Evolutionary conservation across 1,140 invertebrate species (phyloP).

Genomic region (Drosophila tsacasi): DNA sequence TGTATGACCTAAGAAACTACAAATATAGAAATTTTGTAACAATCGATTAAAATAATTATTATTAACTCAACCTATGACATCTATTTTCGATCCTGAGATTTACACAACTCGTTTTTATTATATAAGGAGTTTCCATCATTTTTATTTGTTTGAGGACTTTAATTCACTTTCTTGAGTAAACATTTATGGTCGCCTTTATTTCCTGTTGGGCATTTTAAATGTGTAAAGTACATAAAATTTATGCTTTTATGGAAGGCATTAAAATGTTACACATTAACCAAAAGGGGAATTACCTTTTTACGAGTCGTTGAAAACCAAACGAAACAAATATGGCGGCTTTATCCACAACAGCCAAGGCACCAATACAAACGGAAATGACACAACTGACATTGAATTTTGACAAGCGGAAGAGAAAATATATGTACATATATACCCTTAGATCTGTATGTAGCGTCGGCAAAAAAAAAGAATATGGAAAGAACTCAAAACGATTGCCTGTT

Average conservation of each 20-base stretch:
- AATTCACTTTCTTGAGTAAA: constrained; percentile 29
- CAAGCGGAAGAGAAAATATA: constrained; percentile 49
- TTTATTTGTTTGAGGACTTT: constrained; percentile 35
- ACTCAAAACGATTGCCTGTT: constrained; percentile 25
- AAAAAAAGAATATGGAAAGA: constrained; percentile 32
- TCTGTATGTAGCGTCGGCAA: constrained; percentile 8
- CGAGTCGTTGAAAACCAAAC: constrained; percentile 37
- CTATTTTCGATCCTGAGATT: neutral
- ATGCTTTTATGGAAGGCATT: constrained; percentile 40
- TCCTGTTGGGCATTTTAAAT: constrained; percentile 22
- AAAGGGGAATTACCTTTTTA: constrained; percentile 52
- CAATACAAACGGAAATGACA: constrained; percentile 47
- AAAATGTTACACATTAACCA: constrained; percentile 34
- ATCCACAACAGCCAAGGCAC: constrained; percentile 24
- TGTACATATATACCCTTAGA: constrained; percentile 8
- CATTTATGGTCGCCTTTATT: constrained; percentile 40
- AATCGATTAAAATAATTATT: neutral
- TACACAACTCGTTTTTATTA: neutral
- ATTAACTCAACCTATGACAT: no score
- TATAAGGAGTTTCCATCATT: neutral
- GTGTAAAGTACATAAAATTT: constrained; percentile 27
- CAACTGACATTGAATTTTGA: constrained; percentile 83
- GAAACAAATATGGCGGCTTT: constrained; percentile 61
- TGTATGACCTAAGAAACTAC: neutral
- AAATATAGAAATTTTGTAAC: neutral